phyloP scores from a whole-genome alignment of 1,140 invertebrate species.

The Cherax destructor region DNA sequence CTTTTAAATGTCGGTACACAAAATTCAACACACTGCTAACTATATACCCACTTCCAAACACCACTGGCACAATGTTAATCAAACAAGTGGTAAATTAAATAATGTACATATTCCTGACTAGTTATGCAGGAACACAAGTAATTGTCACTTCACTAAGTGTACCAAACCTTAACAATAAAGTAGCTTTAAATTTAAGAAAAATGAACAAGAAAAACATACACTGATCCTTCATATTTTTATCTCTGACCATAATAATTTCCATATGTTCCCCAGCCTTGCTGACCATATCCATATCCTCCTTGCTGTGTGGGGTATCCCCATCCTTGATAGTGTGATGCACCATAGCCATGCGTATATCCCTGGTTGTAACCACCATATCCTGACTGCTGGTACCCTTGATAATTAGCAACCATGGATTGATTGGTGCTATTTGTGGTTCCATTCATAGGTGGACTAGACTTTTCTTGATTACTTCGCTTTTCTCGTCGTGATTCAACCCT shows the following conservation, averaged over 20 bases:
- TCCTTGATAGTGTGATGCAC: conserved; percentile 62
- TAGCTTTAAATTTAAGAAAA: neutral
- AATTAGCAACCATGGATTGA: conserved; percentile 17
- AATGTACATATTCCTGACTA: neutral
- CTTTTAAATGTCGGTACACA: no score
- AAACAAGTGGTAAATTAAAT: neutral
- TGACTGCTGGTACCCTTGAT: conserved; percentile 50
- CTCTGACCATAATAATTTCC: conserved; percentile 64
- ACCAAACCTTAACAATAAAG: neutral
- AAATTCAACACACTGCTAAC: neutral
- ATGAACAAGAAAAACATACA: neutral
- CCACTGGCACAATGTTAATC: neutral
- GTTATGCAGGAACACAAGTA: neutral
- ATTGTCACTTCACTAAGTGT: neutral
- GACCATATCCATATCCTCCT: conserved; percentile 57
- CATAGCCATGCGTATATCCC: conserved; percentile 58
- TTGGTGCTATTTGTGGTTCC: conserved; percentile 33
- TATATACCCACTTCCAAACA: neutral
- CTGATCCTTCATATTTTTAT: conserved; percentile 16
- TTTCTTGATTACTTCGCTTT: conserved; percentile 47
- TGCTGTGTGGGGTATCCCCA: conserved; percentile 64
- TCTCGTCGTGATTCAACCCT: conserved; percentile 54
- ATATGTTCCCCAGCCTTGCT: conserved; percentile 60
- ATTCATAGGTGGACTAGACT: conserved; percentile 51
- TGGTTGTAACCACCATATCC: conserved; percentile 53